Conservation (phyloP, 1,140 invertebrate species). For the Cotesia typhae region DNA sequence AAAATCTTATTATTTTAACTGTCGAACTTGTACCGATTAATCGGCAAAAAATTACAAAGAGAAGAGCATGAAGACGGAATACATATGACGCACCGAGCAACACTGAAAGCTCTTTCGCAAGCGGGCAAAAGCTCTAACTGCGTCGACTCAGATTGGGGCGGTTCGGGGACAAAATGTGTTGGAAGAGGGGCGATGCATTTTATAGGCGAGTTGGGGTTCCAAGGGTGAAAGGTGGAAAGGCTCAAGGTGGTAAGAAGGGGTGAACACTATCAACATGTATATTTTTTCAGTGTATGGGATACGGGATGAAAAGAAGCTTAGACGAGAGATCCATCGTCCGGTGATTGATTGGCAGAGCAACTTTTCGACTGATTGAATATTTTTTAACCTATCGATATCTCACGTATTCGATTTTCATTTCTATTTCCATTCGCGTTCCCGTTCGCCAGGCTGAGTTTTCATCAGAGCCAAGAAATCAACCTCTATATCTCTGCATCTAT, state of each 20-base stretch:
- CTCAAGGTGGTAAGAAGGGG: not conserved
- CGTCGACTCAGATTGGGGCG: slow-evolving; percentile 59
- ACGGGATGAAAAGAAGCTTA: not conserved
- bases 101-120: slow-evolving; percentile 64
- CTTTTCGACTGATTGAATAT: slow-evolving; percentile 65
- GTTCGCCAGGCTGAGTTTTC: not conserved
- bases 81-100: slow-evolving; percentile 58
- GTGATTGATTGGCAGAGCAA: slow-evolving; percentile 64
- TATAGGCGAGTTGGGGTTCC: slow-evolving; percentile 5
- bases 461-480: no score
- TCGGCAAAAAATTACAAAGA: not conserved
- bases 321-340: slow-evolving; percentile 20
- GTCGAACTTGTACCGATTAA: no score
- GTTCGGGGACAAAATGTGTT: slow-evolving; percentile 45
- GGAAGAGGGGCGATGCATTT: slow-evolving; percentile 25
- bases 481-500: no score
- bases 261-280: slow-evolving; percentile 17
- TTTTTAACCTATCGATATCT: slow-evolving; percentile 62
- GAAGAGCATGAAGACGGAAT: slow-evolving; percentile 28
- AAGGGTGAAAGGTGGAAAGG: no score
- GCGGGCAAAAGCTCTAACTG: slow-evolving; percentile 60
- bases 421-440: no score
- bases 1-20: no score
- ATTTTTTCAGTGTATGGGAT: not conserved
- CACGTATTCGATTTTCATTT: not conserved